phyloP scores from a whole-genome alignment of 2,797 vertebrate genomes.

The Xenopus petersii region DNA sequence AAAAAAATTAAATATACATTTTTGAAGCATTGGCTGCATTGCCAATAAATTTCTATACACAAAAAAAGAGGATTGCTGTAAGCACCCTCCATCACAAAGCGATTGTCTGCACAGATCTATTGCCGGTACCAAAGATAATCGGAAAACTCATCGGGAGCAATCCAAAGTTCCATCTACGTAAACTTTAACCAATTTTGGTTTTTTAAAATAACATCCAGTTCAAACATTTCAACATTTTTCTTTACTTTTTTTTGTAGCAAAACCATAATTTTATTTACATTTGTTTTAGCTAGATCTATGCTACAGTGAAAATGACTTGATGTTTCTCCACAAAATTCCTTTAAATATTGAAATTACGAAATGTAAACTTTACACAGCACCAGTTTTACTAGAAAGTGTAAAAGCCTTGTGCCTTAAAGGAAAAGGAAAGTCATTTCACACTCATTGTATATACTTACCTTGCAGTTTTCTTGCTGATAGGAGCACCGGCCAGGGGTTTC shows the following conservation, averaged over 20 bases:
- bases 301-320: neutral
- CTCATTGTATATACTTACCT: too few species aligned
- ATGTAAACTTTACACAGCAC: conserved; percentile 2
- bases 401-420: neutral
- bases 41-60: too few species aligned
- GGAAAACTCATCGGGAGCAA: too few species aligned
- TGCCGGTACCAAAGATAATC: too few species aligned
- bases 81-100: too few species aligned
- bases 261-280: neutral
- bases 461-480: too few species aligned
- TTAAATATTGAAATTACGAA: neutral
- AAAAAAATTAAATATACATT: too few species aligned
- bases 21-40: too few species aligned
- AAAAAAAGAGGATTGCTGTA: too few species aligned
- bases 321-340: neutral
- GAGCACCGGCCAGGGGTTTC: too few species aligned
- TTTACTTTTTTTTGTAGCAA: neutral
- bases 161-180: neutral
- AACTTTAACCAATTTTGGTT: neutral
- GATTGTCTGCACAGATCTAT: too few species aligned
- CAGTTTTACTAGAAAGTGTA: neutral
- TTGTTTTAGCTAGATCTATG: neutral
- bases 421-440: too few species aligned
- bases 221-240: neutral
- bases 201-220: neutral